A percentile compares a stretch with the other conserved stretches of the same genome.
These are phyloP conservation scores for Neopipo cinnamomea DNA, from an alignment of 2,113 vertebrate genomes.

Conservation along the genomic window DNA sequence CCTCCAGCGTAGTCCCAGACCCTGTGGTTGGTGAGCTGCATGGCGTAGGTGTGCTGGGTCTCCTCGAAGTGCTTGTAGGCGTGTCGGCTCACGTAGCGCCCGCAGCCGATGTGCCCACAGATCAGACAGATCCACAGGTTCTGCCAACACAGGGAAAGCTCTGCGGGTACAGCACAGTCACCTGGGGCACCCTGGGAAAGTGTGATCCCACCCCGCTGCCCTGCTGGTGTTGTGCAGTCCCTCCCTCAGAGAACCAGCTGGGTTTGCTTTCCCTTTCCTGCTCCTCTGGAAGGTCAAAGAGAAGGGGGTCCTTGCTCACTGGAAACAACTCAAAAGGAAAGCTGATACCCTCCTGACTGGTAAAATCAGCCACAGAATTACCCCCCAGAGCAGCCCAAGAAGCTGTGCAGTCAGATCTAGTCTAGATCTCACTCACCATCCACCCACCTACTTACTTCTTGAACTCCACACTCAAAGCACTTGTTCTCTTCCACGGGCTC, in stretches of 20 bases:
- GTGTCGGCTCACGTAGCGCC: constrained; percentile 93
- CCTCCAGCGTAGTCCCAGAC: constrained; percentile 99
- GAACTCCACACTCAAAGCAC: constrained; percentile 97
- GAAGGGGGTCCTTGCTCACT: not conserved
- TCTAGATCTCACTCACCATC: constrained; percentile 8
- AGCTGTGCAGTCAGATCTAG: not conserved
- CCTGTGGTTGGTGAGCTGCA: constrained; percentile 97
- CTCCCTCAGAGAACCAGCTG: rapidly evolving
- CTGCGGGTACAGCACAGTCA: not conserved
- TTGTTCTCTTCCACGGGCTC: constrained; percentile 98
- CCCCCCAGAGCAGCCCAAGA: not conserved
- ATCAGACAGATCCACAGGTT: constrained; percentile 99
- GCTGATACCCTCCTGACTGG: not conserved
- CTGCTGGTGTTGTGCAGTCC: too few species aligned
- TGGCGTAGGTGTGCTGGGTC: constrained; percentile 96
- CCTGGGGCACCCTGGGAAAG: not conserved
- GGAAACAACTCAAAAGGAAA: not conserved
- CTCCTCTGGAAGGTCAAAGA: not conserved
- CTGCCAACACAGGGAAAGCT: constrained; percentile 65
- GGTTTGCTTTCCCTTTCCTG: rapidly evolving
- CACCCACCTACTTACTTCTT: constrained; percentile 87
- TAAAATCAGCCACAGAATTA: not conserved
- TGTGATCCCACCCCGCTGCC: rapidly evolving
- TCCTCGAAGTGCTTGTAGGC: constrained; percentile 98
- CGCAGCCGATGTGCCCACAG: constrained; percentile 96